These are phyloP conservation scores for Holacanthella duospinosa DNA, from an alignment of 2,888 invertebrate genomes.

Conservation along the genomic window DNA sequence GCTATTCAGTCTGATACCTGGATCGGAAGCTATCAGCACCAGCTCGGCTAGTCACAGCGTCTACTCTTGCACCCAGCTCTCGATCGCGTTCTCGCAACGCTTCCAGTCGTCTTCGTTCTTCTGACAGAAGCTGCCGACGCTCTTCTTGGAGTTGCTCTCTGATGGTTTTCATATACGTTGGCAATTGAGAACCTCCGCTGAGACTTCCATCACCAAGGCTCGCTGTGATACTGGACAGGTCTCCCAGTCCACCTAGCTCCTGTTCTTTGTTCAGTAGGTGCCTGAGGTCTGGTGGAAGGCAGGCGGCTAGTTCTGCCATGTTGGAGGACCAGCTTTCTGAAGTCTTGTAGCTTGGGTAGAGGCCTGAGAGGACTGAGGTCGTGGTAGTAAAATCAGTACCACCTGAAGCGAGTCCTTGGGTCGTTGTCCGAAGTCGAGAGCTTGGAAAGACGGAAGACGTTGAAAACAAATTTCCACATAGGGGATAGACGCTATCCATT, in stretches of 20 bases:
- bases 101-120: conserved; percentile 40
- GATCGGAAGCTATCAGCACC: conserved; percentile 36
- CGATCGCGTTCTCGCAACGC: conserved; percentile 40
- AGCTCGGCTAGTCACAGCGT: conserved; percentile 37
- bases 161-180: conserved; percentile 39
- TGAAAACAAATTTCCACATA: conserved; percentile 35
- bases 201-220: conserved; percentile 29
- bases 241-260: conserved; percentile 25
- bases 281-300: conserved; percentile 43
- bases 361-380: conserved; percentile 38
- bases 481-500: conserved; percentile 37
- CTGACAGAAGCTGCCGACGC: conserved; percentile 37
- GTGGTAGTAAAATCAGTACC: conserved; percentile 37
- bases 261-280: conserved; percentile 40
- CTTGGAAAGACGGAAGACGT: conserved; percentile 35
- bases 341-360: conserved; percentile 38
- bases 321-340: conserved; percentile 36
- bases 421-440: conserved; percentile 38
- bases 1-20: conserved; percentile 23
- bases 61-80: conserved; percentile 38
- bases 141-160: conserved; percentile 40
- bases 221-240: conserved; percentile 27
- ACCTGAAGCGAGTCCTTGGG: conserved; percentile 30
- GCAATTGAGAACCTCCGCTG: conserved; percentile 37
- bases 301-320: conserved; percentile 41